Evolutionary conservation across 2,113 vertebrate species (phyloP).

Genomic region (Muntiacus muntjak): DNA sequence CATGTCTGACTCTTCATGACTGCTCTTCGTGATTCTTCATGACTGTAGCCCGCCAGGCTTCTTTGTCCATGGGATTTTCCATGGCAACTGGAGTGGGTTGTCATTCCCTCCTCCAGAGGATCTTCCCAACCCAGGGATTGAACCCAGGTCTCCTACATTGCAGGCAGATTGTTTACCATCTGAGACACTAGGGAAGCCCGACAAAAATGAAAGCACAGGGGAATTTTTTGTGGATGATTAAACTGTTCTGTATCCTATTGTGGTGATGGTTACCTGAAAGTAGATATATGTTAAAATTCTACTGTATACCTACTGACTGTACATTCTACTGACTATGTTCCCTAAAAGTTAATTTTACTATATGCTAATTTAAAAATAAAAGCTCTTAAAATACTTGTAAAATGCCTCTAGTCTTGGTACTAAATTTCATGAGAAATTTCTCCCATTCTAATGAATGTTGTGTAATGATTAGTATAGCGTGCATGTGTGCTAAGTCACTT

Average conservation of each 20-base stretch:
- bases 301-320: background rate
- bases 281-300: background rate
- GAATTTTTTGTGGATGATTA: background rate
- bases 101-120: background rate
- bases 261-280: background rate
- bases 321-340: background rate
- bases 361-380: background rate
- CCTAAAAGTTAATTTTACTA: background rate
- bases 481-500: background rate
- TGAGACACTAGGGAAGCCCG: fast-evolving
- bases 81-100: background rate
- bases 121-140: background rate
- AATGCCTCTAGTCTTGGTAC: background rate
- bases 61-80: background rate
- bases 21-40: background rate
- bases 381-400: background rate
- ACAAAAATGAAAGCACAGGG: background rate
- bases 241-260: background rate
- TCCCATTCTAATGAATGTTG: background rate
- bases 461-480: background rate
- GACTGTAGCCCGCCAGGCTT: background rate
- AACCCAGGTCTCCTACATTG: background rate
- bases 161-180: background rate
- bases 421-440: background rate
- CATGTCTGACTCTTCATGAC: background rate